These are phyloP conservation scores for Australoheros scitulus DNA, from an alignment of 2,113 vertebrate species.

Conservation along the genomic window DNA sequence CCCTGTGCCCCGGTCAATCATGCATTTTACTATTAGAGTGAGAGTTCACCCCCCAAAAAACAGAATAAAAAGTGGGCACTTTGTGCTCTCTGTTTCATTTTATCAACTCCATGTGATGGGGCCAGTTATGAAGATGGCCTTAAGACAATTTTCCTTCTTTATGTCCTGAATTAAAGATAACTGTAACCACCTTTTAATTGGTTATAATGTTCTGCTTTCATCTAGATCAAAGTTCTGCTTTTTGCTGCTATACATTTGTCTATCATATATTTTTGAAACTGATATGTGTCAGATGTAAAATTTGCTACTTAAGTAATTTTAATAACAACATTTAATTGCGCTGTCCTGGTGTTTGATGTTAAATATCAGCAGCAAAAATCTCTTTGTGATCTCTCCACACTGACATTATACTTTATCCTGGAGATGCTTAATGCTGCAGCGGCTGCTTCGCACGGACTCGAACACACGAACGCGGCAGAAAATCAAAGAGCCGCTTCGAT, in stretches of 20 bases:
- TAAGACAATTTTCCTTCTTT: neutral
- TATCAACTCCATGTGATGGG: neutral
- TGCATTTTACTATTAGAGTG: neutral
- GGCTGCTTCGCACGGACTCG: neutral
- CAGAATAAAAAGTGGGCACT: neutral
- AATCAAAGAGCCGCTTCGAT: neutral
- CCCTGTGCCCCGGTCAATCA: neutral
- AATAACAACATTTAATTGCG: neutral
- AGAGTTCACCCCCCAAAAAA: neutral
- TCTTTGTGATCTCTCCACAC: neutral
- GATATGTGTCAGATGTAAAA: neutral
- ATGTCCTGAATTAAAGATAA: neutral
- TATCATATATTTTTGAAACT: neutral
- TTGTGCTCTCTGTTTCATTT: neutral
- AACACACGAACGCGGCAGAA: neutral
- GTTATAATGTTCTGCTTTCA: neutral
- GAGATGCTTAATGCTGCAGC: neutral
- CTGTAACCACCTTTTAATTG: neutral
- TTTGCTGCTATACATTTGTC: neutral
- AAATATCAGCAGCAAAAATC: neutral
- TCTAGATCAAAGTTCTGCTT: neutral
- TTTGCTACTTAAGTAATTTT: neutral
- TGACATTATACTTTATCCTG: neutral
- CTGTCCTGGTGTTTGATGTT: neutral
- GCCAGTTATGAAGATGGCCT: neutral